Conservation (phyloP, 2,888 invertebrate genomes). For the Tenthredo scrophulariae region DNA sequence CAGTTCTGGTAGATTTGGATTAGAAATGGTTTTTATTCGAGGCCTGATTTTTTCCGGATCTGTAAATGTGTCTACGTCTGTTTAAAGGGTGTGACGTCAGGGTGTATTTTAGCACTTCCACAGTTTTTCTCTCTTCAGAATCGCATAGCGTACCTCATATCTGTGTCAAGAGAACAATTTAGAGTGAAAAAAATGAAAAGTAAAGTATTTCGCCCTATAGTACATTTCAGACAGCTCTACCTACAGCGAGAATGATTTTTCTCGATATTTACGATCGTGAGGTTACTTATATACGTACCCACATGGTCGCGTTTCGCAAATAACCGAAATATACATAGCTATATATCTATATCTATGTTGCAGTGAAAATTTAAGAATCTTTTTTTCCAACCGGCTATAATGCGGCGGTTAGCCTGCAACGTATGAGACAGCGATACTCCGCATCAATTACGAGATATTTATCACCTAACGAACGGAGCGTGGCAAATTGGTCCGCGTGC, state of each 20-base stretch:
- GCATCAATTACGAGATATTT: conserved; percentile 67
- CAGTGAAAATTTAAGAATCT: background rate
- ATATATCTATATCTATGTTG: background rate
- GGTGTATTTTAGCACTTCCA: background rate
- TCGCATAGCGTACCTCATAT: background rate
- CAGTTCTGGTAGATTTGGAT: background rate
- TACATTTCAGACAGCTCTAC: background rate
- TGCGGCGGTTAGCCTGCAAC: background rate
- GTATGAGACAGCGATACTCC: conserved; percentile 30
- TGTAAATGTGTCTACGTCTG: background rate
- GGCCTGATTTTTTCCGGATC: background rate
- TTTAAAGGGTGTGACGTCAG: background rate
- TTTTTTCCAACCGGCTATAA: background rate
- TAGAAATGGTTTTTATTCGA: background rate
- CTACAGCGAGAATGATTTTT: background rate
- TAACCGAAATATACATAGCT: background rate
- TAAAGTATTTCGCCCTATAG: background rate
- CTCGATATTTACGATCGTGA: background rate
- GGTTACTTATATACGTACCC: background rate
- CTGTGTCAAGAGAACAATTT: conserved; percentile 15
- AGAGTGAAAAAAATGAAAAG: background rate
- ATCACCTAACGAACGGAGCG: conserved; percentile 67
- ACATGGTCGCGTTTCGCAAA: background rate
- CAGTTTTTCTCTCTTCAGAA: background rate
- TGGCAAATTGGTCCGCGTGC: conserved; percentile 70